Percentiles rank a stretch among this genome's conserved stretches.
These are phyloP conservation scores for Sakesphorus luctuosus DNA, from an alignment of 2,113 vertebrate species.

Conservation along the genomic window DNA sequence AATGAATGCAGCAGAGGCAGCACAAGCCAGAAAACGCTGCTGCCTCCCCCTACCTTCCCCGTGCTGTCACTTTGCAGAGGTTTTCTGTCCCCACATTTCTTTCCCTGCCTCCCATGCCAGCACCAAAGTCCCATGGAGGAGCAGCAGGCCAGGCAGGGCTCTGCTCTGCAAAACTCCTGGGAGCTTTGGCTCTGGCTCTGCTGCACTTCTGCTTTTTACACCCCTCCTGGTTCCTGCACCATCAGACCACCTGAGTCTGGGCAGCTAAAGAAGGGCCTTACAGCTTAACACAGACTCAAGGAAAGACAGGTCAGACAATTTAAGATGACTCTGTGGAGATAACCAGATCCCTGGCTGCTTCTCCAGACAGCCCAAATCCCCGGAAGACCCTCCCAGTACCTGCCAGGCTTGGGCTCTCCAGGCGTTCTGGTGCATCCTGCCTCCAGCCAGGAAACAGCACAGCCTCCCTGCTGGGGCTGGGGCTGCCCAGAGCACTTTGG, in stretches of 20 bases:
- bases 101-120: neutral
- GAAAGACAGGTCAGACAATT: neutral
- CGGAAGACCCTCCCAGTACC: neutral
- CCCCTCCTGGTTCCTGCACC: neutral
- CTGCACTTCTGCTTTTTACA: neutral
- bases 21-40: neutral
- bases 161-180: neutral
- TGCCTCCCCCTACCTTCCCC: neutral
- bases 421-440: neutral
- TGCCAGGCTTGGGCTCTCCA: neutral
- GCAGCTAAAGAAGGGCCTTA: neutral
- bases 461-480: neutral
- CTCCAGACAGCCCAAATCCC: neutral
- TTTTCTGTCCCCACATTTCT: neutral
- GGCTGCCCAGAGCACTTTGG: neutral
- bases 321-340: neutral
- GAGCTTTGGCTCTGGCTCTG: neutral
- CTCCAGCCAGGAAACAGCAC: neutral
- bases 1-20: slow-evolving; percentile 44
- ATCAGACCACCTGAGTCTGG: neutral
- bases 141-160: neutral
- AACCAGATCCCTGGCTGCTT: neutral
- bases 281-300: neutral
- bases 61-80: neutral
- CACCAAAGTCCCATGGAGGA: neutral